Base-by-base conservation (phyloP, 92 coral and sea anemone genomes). In the Blastomussa wellsi region DNA sequence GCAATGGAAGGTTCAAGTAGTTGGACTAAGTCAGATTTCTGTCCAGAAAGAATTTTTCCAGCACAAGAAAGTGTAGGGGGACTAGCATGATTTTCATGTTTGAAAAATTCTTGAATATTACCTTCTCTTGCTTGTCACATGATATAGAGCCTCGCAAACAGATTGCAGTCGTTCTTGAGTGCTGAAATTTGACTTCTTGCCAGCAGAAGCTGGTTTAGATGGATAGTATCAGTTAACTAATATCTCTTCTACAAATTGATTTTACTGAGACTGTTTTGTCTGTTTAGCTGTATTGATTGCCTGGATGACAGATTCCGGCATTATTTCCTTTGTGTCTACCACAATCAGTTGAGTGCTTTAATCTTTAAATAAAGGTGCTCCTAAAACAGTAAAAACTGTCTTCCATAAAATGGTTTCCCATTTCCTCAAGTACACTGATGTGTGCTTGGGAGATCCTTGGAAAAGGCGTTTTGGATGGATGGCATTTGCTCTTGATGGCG, bases 351-450 rank as follows among this genome's bases (percentile, higher is more conserved):
- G n/a, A n/a, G n/a, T n/a, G n/a, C n/a, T n/a, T n/a, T n/a, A n/a
- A n/a, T n/a, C n/a, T n/a, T n/a, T n/a, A n/a, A n/a, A n/a, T n/a
- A n/a, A n/a, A n/a, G n/a, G n/a, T n/a, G n/a, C n/a, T n/a, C n/a
- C n/a, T n/a, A n/a, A n/a, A n/a, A n/a, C n/a, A n/a, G n/a, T n/a
- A n/a, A n/a, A n/a, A n/a, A 66, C 90, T 87, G 73, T 74, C 84
- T 59, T 87, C 91, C 8, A 9, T 24, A 32, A 91, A 87, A 9
- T 92, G 92, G 81, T 89, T 89, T 64, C 92, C 90, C 82, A 90
- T 49, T 73, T 90, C 93, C 44, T 90, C 90, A 0, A 90, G 36
- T 29, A 83, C 79, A 35, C 29, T 70, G 28, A 80, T 10, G 1
- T 73, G 32, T 7, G 62, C 62, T 78, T 74, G 31, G 74, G 84